Evolutionary conservation across 2,888 invertebrate genomes (phyloP).

Genomic region (Stenoptilia bipunctidactyla): DNA sequence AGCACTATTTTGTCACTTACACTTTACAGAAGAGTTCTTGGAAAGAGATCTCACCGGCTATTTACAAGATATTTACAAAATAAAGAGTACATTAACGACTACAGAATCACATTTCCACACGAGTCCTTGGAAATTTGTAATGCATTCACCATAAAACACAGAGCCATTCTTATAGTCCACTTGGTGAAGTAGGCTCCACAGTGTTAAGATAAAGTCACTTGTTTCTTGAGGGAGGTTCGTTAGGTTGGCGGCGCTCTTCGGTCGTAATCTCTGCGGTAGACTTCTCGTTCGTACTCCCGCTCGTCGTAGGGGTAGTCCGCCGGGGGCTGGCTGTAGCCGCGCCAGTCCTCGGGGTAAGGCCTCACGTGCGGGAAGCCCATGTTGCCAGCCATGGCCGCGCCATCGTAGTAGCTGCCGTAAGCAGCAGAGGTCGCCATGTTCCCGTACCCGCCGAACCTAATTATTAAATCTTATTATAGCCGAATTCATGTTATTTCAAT

Average conservation of each 20-base stretch:
- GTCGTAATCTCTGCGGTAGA: slow-evolving; percentile 75
- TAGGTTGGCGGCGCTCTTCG: slow-evolving; percentile 74
- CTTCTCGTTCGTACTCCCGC: slow-evolving; percentile 67
- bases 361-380: slow-evolving; percentile 65
- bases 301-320: slow-evolving; percentile 69
- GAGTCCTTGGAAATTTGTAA: too few relatives aligned
- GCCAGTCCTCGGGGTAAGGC: slow-evolving; percentile 61
- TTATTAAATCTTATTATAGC: not conserved
- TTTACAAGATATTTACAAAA: slow-evolving; percentile 42
- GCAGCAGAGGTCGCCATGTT: slow-evolving; percentile 40
- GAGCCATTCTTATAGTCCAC: too few relatives aligned
- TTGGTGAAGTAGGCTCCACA: not conserved
- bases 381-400: slow-evolving; percentile 51
- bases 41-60: slow-evolving; percentile 32
- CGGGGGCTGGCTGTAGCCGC: slow-evolving; percentile 51
- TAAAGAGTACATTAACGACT: too few relatives aligned
- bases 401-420: slow-evolving; percentile 54
- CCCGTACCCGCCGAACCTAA: slow-evolving; percentile 37
- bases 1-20: slow-evolving; percentile 68
- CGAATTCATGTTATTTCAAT: not conserved
- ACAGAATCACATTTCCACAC: not conserved
- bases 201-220: not conserved
- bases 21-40: slow-evolving; percentile 49
- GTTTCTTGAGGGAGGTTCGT: not conserved
- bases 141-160: too few relatives aligned